Percentiles rank a stretch among this genome's conserved stretches.
phyloP scores from a whole-genome alignment of 2,888 invertebrate genomes.

The Diaprepes abbreviatus region DNA sequence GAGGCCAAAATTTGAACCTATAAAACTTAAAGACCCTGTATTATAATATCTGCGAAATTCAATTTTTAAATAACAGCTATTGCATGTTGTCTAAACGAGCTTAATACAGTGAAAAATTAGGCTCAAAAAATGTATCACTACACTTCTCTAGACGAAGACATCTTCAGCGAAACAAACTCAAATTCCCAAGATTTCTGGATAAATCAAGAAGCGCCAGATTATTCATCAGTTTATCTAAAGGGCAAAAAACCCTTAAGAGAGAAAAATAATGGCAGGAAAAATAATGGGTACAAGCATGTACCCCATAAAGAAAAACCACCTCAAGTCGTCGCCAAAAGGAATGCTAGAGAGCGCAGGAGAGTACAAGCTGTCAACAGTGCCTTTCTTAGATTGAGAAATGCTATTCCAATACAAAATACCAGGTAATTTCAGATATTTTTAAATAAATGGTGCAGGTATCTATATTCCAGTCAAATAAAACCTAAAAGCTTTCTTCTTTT shows the following conservation, averaged over 20 bases:
- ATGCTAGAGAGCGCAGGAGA: conserved; percentile 74
- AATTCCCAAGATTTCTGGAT: conserved; percentile 28
- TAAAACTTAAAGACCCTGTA: too few species aligned
- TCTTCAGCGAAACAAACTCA: conserved; percentile 11
- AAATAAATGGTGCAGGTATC: too few species aligned
- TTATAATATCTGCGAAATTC: too few species aligned
- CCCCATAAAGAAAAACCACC: conserved; percentile 70
- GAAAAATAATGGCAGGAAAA: conserved; percentile 23
- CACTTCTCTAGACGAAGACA: not conserved
- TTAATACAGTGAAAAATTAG: too few species aligned
- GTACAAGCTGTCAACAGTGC: conserved; percentile 77
- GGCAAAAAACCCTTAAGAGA: conserved; percentile 24
- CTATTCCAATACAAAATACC: conserved; percentile 71
- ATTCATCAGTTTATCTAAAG: too few species aligned
- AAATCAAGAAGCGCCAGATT: not conserved
- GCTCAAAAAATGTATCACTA: conserved; percentile 18
- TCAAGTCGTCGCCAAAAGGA: conserved; percentile 72
- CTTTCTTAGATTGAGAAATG: conserved; percentile 72
- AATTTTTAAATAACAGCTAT: too few species aligned
- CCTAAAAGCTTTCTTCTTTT: too few species aligned
- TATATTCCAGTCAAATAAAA: too few species aligned
- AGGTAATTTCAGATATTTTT: conserved; percentile 63
- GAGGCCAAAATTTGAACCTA: too few species aligned
- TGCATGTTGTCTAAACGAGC: too few species aligned
- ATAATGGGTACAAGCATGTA: conserved; percentile 60